Evolutionary conservation across 2,797 vertebrate species (phyloP).

Genomic region (Hephaestus fuliginosus): DNA sequence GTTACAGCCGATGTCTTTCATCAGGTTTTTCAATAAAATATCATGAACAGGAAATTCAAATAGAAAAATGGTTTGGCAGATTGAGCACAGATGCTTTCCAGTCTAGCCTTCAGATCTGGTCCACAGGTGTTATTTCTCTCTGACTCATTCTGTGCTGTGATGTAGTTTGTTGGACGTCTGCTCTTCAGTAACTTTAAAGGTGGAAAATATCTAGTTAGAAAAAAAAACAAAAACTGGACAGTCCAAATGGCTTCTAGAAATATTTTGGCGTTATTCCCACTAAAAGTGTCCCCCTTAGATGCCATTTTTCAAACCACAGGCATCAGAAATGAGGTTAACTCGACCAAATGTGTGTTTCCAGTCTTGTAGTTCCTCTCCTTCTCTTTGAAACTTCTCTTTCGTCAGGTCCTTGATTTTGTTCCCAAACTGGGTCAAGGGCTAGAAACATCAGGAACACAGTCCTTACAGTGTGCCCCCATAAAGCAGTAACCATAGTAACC

Average conservation of each 20-base stretch:
- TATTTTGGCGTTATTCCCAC: not conserved
- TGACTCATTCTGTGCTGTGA: not conserved
- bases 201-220: not conserved
- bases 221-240: not conserved
- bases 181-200: not conserved
- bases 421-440: slow-evolving; percentile 69
- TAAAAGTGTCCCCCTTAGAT: not conserved
- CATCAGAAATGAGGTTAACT: slow-evolving; percentile 3
- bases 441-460: slow-evolving; percentile 42
- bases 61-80: not conserved
- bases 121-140: not conserved
- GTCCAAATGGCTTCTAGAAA: not conserved
- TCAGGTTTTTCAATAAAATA: not conserved
- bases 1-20: not conserved
- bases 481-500: slow-evolving; percentile 51
- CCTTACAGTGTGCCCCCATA: slow-evolving; percentile 37
- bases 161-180: not conserved
- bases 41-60: not conserved
- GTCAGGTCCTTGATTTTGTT: slow-evolving; percentile 51
- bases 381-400: slow-evolving; percentile 25
- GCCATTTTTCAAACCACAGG: not conserved
- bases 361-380: slow-evolving; percentile 26
- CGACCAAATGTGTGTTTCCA: not conserved
- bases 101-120: not conserved
- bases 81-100: not conserved